Conservation (phyloP, 2,113 vertebrate species). For the Crotalus horridus region DNA sequence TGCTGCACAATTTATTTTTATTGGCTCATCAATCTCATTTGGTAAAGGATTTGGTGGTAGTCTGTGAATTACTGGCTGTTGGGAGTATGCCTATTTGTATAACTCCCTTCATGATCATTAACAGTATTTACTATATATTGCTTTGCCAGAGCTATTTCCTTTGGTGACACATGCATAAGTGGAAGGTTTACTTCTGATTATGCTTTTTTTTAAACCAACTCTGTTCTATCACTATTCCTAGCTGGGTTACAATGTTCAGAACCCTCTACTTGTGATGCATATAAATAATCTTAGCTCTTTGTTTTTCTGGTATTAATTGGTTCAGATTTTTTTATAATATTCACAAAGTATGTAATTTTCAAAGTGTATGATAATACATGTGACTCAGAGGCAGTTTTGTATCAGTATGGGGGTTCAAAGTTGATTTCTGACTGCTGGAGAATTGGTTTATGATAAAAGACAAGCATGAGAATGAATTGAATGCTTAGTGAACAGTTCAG, state of each 20-base stretch:
- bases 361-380: not conserved
- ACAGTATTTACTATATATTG: not conserved
- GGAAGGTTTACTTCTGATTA: not conserved
- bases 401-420: not conserved
- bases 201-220: not conserved
- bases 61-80: not conserved
- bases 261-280: not conserved
- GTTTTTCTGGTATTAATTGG: not conserved
- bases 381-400: not conserved
- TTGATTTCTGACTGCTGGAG: not conserved
- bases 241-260: not conserved
- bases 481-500: not conserved
- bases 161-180: not conserved
- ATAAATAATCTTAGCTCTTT: not conserved
- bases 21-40: not conserved
- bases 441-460: not conserved
- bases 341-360: not conserved
- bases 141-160: not conserved
- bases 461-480: not conserved
- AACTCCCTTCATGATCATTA: not conserved
- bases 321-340: not conserved
- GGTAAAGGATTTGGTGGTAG: not conserved
- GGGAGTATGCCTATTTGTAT: not conserved
- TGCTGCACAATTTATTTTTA: not conserved
- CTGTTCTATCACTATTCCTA: not conserved